Evolutionary conservation across 1,140 invertebrate genomes (phyloP).

Genomic region (Episyrphus balteatus): DNA sequence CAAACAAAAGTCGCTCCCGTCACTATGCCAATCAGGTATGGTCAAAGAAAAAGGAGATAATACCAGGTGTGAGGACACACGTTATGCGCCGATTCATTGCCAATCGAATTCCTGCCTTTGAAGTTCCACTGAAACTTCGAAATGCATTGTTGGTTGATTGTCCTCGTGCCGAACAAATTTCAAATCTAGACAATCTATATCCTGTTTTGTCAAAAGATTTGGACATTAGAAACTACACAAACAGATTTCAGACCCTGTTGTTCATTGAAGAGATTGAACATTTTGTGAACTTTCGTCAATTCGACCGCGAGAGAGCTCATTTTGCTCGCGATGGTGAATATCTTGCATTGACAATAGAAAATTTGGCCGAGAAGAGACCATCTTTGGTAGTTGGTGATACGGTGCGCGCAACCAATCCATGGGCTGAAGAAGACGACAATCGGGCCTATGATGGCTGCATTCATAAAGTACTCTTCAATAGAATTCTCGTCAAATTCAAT

Average conservation of each 20-base stretch:
- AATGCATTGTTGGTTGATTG: constrained; percentile 37
- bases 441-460: constrained; percentile 63
- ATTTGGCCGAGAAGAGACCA: constrained; percentile 71
- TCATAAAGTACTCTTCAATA: constrained; percentile 54
- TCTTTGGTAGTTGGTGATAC: constrained; percentile 72
- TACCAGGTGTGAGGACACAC: constrained; percentile 47
- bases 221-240: constrained; percentile 44
- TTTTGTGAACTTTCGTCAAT: constrained; percentile 52
- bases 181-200: constrained; percentile 31
- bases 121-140: constrained; percentile 47
- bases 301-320: constrained; percentile 53
- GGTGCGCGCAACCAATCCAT: constrained; percentile 47
- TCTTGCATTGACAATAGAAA: constrained; percentile 62
- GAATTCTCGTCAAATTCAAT: constrained; percentile 63
- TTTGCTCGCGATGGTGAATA: constrained; percentile 54
- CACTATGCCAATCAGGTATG: constrained; percentile 27
- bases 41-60: constrained; percentile 17
- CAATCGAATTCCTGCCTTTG: constrained; percentile 40
- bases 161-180: constrained; percentile 25
- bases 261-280: constrained; percentile 67
- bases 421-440: constrained; percentile 16
- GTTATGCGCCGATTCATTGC: constrained; percentile 36
- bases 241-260: constrained; percentile 58
- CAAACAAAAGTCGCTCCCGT: constrained; percentile 14
- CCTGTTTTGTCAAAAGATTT: constrained; percentile 42